A percentile compares a stretch with the other conserved stretches of the same genome.
Evolutionary conservation across 2,113 vertebrate genomes (phyloP).

Genomic region (Nipponia nippon): DNA sequence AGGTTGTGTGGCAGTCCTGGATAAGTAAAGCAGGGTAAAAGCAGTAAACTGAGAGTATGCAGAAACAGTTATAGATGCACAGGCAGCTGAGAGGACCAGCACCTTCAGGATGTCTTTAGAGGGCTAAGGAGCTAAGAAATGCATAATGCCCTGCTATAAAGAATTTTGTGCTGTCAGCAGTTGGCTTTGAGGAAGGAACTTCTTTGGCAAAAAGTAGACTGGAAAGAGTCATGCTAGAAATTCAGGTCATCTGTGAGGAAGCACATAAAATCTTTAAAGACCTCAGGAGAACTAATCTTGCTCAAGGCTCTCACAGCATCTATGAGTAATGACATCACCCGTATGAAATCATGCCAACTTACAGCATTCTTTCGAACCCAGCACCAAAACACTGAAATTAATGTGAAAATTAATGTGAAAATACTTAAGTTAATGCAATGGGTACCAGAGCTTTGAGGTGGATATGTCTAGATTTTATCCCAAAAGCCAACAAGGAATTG

Average conservation of each 20-base stretch:
- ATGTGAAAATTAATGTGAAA: background rate
- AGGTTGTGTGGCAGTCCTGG: background rate
- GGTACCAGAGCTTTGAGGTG: background rate
- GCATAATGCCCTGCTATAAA: fast-evolving
- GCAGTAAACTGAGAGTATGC: background rate
- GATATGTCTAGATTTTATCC: background rate
- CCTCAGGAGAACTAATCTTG: background rate
- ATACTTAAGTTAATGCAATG: background rate
- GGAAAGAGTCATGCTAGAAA: background rate
- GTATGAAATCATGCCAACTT: background rate
- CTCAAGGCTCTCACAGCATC: background rate
- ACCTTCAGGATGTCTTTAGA: background rate
- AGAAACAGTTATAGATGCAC: background rate
- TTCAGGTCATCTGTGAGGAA: background rate
- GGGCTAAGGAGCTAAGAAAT: background rate
- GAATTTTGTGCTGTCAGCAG: background rate
- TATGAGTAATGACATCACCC: background rate
- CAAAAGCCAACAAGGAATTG: background rate
- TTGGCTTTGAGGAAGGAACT: background rate
- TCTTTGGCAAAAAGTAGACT: background rate
- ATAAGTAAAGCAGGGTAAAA: background rate
- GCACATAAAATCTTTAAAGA: background rate
- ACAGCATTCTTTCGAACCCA: background rate
- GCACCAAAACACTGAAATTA: background rate
- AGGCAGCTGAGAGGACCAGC: background rate